Percentiles rank a stretch among this genome's conserved stretches.
phyloP scores from a whole-genome alignment of 2,888 invertebrate species.

The Arge pagana region DNA sequence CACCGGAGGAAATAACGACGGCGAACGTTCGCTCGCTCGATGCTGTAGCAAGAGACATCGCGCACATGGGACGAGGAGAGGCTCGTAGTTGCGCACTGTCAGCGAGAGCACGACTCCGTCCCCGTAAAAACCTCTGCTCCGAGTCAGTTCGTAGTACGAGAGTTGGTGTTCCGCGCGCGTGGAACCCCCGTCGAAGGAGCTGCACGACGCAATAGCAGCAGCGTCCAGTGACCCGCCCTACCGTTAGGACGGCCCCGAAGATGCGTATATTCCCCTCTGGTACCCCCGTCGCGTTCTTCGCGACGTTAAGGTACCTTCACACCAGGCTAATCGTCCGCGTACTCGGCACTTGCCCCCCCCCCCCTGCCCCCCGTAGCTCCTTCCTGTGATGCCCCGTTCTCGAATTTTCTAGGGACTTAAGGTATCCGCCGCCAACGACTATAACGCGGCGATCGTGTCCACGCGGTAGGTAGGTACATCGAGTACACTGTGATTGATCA shows the following conservation, averaged over 20 bases:
- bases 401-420: too few relatives aligned
- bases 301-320: conserved; percentile 25
- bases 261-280: conserved; percentile 47
- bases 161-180: conserved; percentile 1
- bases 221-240: conserved; percentile 60
- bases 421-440: too few relatives aligned
- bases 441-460: too few relatives aligned
- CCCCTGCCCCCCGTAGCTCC: conserved; percentile 27
- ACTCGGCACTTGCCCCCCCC: not conserved
- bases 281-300: not conserved
- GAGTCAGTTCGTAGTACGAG: not conserved
- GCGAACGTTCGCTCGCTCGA: conserved; percentile 12
- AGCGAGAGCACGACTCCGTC: conserved; percentile 2
- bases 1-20: conserved; percentile 39
- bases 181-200: conserved; percentile 4
- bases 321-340: conserved; percentile 25
- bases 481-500: too few relatives aligned
- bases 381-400: too few relatives aligned
- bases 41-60: not conserved
- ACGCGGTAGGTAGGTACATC: too few relatives aligned
- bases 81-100: not conserved
- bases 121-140: not conserved
- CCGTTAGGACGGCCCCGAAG: conserved; percentile 60
- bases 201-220: conserved; percentile 34
- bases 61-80: not conserved